Base-by-base conservation (phyloP, 1,140 invertebrate species). In the Ceratitis capitata region DNA sequence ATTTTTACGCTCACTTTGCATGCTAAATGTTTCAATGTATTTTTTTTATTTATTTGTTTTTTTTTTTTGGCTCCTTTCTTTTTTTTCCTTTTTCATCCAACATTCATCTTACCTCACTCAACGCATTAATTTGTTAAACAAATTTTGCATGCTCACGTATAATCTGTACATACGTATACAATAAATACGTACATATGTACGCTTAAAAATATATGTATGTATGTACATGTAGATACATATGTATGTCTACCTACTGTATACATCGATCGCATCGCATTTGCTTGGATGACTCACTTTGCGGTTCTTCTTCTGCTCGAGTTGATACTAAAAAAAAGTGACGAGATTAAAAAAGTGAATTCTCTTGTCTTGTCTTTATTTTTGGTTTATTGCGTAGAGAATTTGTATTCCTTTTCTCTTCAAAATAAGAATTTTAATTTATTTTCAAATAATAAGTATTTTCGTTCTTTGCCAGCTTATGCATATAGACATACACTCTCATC, bases 91-190 rank as follows among this genome's bases (percentile, higher is more conserved):
- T 78, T 78, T 42, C 29, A 16, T 32, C 4, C 32, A 14, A 39
- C 61, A 0, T 32, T 69, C 32, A 23, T 78, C 69, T 42, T 47
- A 78, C 69, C 39, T 78, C 42, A 45, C 69, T 78, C 69, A 78
- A 32, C 69, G 69, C n/a, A 78, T 78, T 78, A 78, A 78, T 78
- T 78, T 78, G 69, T 78, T 78, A 39, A 78, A 78, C 69, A 78
- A 78, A 78, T 78, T 42, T 78, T 12, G 42, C 69, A 78, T 45
- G 16, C 12, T 29, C 61, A 69, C 61, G 61, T 32, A 23, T 61
- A 10, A 14, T 32, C 4, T 12, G 3, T 1, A 29, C 14, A 64
- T 16, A 26, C 10, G 9, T 7, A 1, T 64, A 23, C 12, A 4
- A n/a, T 53, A 6, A 19, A 12, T 6, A 19, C n/a, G 14, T 56